Conservation (phyloP, 1,140 invertebrate genomes). For the Pygmarrhopalites habei region DNA sequence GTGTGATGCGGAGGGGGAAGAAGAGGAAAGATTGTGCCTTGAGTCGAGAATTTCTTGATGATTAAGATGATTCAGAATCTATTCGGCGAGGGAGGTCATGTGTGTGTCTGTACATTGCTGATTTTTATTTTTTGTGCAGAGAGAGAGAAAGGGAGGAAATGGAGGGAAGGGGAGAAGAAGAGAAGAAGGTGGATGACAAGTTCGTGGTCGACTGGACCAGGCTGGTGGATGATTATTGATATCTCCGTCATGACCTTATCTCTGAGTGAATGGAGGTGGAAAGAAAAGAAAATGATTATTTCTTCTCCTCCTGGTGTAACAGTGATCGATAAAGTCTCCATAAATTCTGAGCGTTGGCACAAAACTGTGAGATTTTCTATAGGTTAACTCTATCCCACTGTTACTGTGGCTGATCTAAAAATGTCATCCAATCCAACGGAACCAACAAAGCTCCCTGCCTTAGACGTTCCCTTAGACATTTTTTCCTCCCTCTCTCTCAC, state of each 20-base stretch:
- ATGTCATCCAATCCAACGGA: constrained; percentile 29
- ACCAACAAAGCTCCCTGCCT: constrained; percentile 6
- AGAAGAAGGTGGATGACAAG: neutral
- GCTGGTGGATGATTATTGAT: constrained; percentile 30
- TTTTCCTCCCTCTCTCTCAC: neutral
- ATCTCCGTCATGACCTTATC: constrained; percentile 37
- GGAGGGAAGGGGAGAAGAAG: neutral
- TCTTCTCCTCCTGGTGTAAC: constrained; percentile 35
- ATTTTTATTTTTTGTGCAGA: too few species aligned
- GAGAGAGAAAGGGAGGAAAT: neutral
- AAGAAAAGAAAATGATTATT: constrained; percentile 39
- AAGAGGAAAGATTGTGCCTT: constrained; percentile 7
- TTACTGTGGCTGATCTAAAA: constrained; percentile 28
- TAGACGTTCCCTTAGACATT: neutral
- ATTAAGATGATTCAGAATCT: constrained; percentile 1
- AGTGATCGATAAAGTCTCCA: constrained; percentile 37
- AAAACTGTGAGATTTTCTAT: constrained; percentile 26
- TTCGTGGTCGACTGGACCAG: neutral
- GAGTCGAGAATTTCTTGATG: constrained; percentile 2
- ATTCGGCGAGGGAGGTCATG: too few species aligned
- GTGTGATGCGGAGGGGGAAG: too few species aligned
- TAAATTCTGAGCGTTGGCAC: constrained; percentile 30
- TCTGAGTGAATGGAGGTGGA: constrained; percentile 37
- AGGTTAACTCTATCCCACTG: constrained; percentile 28
- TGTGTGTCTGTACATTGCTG: neutral